These are phyloP conservation scores for Sesia apiformis DNA, from an alignment of 2,888 invertebrate genomes.

Conservation along the genomic window DNA sequence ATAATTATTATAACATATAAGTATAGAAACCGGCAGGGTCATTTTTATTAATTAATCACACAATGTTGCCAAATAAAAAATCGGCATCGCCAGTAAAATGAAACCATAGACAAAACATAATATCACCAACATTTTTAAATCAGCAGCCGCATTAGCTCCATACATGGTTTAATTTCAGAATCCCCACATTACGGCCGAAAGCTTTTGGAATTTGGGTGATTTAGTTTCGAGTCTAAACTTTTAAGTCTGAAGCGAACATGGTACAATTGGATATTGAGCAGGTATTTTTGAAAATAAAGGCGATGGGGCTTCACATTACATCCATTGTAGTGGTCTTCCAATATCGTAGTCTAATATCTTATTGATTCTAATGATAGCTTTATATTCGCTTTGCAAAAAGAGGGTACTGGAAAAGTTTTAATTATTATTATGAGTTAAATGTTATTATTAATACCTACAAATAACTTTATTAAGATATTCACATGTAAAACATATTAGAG, in stretches of 20 bases:
- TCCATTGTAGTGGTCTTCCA: conserved; percentile 5
- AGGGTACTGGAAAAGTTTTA: conserved; percentile 22
- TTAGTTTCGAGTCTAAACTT: conserved; percentile 40
- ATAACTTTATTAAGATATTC: too few relatives aligned
- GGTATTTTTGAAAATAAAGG: conserved; percentile 53
- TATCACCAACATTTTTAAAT: neutral
- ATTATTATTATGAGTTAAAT: neutral
- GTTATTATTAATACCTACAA: too few relatives aligned
- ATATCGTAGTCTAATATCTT: conserved; percentile 11
- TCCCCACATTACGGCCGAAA: conserved; percentile 52
- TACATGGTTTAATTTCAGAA: conserved; percentile 68
- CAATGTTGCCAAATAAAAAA: too few relatives aligned
- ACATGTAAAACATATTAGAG: too few relatives aligned
- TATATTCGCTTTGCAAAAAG: conserved; percentile 22
- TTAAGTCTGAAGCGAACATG: conserved; percentile 44
- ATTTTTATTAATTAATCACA: too few relatives aligned
- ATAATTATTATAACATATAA: neutral
- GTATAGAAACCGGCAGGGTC: neutral
- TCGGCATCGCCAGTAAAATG: too few relatives aligned
- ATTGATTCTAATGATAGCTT: conserved; percentile 18
- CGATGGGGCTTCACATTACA: conserved; percentile 43
- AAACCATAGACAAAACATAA: neutral
- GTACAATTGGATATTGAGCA: conserved; percentile 64
- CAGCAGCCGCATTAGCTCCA: conserved; percentile 32
- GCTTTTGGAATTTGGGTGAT: conserved; percentile 55